These are phyloP conservation scores for Phymastichus coffea DNA, from an alignment of 1,140 invertebrate species.

Conservation along the genomic window DNA sequence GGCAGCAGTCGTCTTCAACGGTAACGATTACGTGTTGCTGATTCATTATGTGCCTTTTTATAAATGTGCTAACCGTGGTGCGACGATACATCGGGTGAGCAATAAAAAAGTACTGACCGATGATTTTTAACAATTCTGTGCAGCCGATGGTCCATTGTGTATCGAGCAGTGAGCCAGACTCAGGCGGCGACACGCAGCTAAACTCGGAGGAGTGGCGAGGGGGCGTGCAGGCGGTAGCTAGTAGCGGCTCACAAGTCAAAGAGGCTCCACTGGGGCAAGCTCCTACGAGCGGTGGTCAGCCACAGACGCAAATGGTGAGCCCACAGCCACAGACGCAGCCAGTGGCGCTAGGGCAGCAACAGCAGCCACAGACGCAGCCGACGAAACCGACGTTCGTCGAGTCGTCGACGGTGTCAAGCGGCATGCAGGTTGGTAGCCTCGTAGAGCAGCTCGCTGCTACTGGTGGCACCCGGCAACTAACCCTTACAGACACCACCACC, in stretches of 20 bases:
- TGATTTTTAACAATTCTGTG: slow-evolving; percentile 31
- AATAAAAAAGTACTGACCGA: no score
- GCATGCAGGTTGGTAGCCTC: slow-evolving; percentile 57
- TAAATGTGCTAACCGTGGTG: no score
- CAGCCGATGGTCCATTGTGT: slow-evolving; percentile 83
- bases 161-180: slow-evolving; percentile 78
- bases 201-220: slow-evolving; percentile 50
- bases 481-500: slow-evolving; percentile 49
- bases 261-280: slow-evolving; percentile 43
- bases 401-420: slow-evolving; percentile 54
- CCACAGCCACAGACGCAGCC: not conserved
- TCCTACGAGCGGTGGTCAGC: not conserved
- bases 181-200: slow-evolving; percentile 60
- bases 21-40: slow-evolving; percentile 40
- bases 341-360: not conserved
- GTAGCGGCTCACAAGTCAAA: slow-evolving; percentile 48
- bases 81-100: no score
- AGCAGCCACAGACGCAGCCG: not conserved
- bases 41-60: no score
- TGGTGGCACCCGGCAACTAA: slow-evolving; percentile 50
- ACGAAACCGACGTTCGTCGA: slow-evolving; percentile 52
- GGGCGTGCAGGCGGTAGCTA: slow-evolving; percentile 15
- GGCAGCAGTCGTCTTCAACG: slow-evolving; percentile 58
- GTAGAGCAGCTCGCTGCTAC: slow-evolving; percentile 47
- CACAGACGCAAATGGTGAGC: not conserved